These are phyloP conservation scores for Solenopsis fugax DNA, from an alignment of 1,140 invertebrate genomes.

Conservation along the genomic window DNA sequence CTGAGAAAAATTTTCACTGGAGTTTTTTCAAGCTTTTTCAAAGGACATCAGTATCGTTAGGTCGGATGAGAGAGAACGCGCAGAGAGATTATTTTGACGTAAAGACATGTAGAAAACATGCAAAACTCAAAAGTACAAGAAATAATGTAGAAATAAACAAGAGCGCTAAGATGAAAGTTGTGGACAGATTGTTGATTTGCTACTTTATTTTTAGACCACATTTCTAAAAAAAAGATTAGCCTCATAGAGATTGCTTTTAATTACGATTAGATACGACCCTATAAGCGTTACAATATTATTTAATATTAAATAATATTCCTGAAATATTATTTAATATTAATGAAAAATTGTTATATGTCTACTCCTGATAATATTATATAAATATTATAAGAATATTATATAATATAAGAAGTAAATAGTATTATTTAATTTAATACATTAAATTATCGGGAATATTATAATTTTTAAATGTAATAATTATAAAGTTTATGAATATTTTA, in stretches of 20 bases:
- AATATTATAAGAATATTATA: too few relatives aligned
- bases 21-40: not conserved
- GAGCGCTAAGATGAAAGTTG: not conserved
- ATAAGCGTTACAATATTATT: too few relatives aligned
- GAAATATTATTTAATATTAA: too few relatives aligned
- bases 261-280: not conserved
- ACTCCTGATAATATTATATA: too few relatives aligned
- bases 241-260: not conserved
- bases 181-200: not conserved
- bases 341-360: too few relatives aligned
- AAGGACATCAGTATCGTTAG: not conserved
- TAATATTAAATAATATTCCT: too few relatives aligned
- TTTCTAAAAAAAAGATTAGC: not conserved
- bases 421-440: too few relatives aligned
- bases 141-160: not conserved
- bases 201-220: not conserved
- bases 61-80: not conserved
- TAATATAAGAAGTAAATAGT: too few relatives aligned
- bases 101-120: not conserved
- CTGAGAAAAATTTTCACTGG: too few relatives aligned
- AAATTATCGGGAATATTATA: too few relatives aligned
- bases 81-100: not conserved
- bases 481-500: too few relatives aligned
- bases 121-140: not conserved
- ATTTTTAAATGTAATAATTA: too few relatives aligned